A percentile compares a stretch with the other conserved stretches of the same genome.
phyloP scores from a whole-genome alignment of 2,113 vertebrate genomes.

The Setophaga petechia region DNA sequence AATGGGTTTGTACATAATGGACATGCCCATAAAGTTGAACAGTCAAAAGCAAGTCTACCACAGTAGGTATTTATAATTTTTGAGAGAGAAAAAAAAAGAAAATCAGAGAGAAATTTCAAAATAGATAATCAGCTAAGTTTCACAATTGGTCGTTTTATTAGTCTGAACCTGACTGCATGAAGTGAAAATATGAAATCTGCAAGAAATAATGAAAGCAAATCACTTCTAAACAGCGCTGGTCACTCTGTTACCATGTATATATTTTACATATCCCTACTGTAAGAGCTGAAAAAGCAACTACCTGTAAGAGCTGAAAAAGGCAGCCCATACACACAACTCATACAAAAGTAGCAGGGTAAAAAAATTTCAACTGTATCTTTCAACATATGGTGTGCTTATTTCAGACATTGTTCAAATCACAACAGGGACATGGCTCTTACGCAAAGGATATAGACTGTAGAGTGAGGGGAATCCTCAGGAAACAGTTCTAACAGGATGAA shows the following conservation, averaged over 20 bases:
- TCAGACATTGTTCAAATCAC: not conserved
- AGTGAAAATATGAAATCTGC: not conserved
- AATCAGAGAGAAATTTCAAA: not conserved
- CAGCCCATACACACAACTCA: not conserved
- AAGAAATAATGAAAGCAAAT: not conserved
- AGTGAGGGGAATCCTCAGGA: fast-evolving
- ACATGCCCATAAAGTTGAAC: not conserved
- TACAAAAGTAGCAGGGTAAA: not conserved
- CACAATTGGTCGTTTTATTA: not conserved
- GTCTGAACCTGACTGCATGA: not conserved
- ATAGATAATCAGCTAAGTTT: not conserved
- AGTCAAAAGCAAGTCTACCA: not conserved
- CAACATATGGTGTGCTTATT: not conserved
- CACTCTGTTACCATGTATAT: not conserved
- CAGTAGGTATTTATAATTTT: not conserved
- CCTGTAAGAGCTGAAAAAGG: not conserved
- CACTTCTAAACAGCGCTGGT: not conserved
- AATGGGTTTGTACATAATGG: not conserved
- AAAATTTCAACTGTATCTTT: not conserved
- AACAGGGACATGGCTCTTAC: not conserved
- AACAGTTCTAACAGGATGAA: not conserved
- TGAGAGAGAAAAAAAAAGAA: not conserved
- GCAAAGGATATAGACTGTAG: not conserved
- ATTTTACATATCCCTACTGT: no score
- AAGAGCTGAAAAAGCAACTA: not conserved